phyloP scores from a whole-genome alignment of 2,797 vertebrate genomes.

The Psittacula echo region DNA sequence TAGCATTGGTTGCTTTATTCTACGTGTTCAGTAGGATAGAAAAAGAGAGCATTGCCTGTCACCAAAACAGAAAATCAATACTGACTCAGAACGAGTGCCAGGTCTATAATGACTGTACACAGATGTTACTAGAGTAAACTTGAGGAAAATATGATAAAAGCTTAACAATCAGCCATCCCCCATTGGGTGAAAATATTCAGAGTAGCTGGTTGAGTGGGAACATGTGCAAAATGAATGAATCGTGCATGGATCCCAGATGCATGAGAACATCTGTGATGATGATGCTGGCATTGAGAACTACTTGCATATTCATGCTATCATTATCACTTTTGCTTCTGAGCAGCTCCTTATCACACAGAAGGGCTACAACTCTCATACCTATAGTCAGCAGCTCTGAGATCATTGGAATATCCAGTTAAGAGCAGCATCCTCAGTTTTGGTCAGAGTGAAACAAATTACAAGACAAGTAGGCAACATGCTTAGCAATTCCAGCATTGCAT shows the following conservation, averaged over 20 bases:
- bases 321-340: background rate
- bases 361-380: background rate
- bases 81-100: background rate
- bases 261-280: conserved; percentile 52
- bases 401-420: background rate
- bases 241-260: conserved; percentile 48
- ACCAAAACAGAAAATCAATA: background rate
- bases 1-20: background rate
- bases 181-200: conserved; percentile 11
- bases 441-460: background rate
- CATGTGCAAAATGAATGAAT: conserved; percentile 54
- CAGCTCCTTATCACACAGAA: background rate
- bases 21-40: background rate
- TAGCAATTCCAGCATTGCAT: background rate
- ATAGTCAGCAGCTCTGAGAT: background rate
- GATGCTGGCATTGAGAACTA: conserved; percentile 28
- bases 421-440: background rate
- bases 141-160: conserved; percentile 51
- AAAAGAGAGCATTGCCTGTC: background rate
- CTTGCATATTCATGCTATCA: conserved; percentile 55
- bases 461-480: background rate
- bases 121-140: conserved; percentile 66
- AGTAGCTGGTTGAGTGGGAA: conserved; percentile 48
- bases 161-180: conserved; percentile 46
- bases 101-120: conserved; percentile 55